phyloP scores from a whole-genome alignment of 2,888 invertebrate genomes.

The Agonopterix heracliana region DNA sequence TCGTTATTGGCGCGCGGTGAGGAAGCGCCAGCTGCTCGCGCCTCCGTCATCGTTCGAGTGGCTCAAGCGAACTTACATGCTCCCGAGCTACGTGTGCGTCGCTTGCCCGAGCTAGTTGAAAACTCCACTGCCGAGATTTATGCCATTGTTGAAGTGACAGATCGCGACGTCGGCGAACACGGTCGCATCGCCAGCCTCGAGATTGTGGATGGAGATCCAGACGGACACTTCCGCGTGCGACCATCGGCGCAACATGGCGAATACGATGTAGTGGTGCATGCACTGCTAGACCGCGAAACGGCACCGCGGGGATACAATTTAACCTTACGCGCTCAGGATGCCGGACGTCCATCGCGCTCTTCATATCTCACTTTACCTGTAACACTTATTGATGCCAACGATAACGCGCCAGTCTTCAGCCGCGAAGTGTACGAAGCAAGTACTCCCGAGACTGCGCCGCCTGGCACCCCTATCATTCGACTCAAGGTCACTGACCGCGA shows the following conservation, averaged over 20 bases:
- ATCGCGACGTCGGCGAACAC: constrained; percentile 89
- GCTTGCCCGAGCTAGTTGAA: constrained; percentile 87
- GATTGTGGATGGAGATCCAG: constrained; percentile 92
- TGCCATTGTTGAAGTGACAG: constrained; percentile 90
- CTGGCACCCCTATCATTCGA: constrained; percentile 90
- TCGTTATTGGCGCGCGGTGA: constrained; percentile 69
- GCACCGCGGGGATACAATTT: constrained; percentile 90
- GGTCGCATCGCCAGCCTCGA: constrained; percentile 89
- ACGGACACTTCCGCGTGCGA: constrained; percentile 88
- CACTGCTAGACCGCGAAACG: constrained; percentile 85
- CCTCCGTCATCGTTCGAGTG: constrained; percentile 85
- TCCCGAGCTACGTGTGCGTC: constrained; percentile 88
- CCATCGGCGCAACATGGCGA: constrained; percentile 80
- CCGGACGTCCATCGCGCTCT: constrained; percentile 85
- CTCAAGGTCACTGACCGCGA: constrained; percentile 92
- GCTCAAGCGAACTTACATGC: constrained; percentile 89
- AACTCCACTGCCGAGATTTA: constrained; percentile 90
- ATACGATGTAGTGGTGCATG: constrained; percentile 87
- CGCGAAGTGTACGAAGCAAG: constrained; percentile 91
- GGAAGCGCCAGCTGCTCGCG: constrained; percentile 83
- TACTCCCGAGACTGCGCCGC: constrained; percentile 91
- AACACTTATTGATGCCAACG: constrained; percentile 86
- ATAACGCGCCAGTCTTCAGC: constrained; percentile 91
- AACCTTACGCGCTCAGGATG: constrained; percentile 89
- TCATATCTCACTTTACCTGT: constrained; percentile 89